Percentiles rank a stretch among this genome's conserved stretches.
phyloP scores from a whole-genome alignment of 2,797 vertebrate genomes.

The Urocyon cinereoargenteus region DNA sequence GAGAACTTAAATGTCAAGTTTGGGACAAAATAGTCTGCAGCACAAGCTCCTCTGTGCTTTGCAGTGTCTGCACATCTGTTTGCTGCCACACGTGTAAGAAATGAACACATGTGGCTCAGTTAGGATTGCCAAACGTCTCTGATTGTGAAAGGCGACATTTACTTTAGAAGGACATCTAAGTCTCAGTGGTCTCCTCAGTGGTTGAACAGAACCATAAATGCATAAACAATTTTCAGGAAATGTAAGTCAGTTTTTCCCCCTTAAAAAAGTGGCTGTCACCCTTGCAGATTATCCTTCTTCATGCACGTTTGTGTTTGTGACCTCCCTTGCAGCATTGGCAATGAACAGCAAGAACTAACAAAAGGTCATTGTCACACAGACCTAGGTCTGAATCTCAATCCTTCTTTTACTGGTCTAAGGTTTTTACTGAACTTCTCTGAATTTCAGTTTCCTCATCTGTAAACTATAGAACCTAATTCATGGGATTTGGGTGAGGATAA shows the following conservation, averaged over 20 bases:
- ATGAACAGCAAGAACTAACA: not conserved
- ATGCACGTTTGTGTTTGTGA: not conserved
- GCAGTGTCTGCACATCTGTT: conserved; percentile 58
- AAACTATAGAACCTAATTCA: not conserved
- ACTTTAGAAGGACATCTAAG: not conserved
- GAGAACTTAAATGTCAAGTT: conserved; percentile 29
- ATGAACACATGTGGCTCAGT: conserved; percentile 36
- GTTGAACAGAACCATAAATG: not conserved
- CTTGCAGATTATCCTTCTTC: not conserved
- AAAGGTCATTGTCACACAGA: not conserved
- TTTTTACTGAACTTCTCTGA: not conserved
- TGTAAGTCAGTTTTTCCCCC: not conserved
- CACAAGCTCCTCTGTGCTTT: not conserved
- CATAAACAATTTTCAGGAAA: not conserved
- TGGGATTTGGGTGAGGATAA: not conserved
- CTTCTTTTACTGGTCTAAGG: not conserved
- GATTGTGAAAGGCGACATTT: conserved; percentile 19
- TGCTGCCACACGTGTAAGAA: not conserved
- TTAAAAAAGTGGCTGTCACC: not conserved
- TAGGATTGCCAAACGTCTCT: conserved; percentile 10
- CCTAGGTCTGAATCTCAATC: not conserved
- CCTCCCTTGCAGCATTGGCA: not conserved
- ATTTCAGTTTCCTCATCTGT: not conserved
- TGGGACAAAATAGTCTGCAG: conserved; percentile 33
- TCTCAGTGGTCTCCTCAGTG: not conserved